phyloP scores from a whole-genome alignment of 2,797 vertebrate species.

The Aphelocoma californica region DNA sequence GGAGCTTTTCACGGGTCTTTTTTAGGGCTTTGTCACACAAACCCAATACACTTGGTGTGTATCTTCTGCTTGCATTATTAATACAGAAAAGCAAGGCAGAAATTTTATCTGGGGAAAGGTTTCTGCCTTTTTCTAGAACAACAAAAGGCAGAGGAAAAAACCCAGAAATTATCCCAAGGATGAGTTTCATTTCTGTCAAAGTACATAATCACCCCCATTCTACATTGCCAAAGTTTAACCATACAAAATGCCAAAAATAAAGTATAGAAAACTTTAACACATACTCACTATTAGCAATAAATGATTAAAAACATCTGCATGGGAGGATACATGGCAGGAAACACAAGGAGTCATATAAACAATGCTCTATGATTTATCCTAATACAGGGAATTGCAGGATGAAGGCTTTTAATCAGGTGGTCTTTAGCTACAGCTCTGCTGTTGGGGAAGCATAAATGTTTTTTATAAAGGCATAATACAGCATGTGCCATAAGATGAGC shows the following conservation, averaged over 20 bases:
- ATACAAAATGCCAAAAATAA: background rate
- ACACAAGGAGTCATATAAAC: conserved; percentile 13
- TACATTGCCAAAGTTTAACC: background rate
- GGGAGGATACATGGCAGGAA: background rate
- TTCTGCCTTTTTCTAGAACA: background rate
- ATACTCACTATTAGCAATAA: background rate
- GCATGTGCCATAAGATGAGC: background rate
- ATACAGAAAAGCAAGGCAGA: background rate
- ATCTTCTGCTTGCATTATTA: background rate
- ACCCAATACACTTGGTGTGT: background rate
- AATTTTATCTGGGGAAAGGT: background rate
- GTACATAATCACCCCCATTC: background rate
- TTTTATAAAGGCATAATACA: background rate
- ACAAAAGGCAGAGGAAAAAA: background rate
- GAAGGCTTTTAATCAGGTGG: background rate
- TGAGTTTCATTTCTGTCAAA: background rate
- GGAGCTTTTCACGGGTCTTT: background rate
- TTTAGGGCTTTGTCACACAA: background rate
- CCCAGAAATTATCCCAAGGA: background rate
- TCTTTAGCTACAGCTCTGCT: background rate
- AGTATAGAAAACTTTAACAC: background rate
- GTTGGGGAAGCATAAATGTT: background rate
- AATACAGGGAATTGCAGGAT: background rate
- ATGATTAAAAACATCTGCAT: conserved; percentile 20
- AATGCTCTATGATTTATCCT: background rate